phyloP scores from a whole-genome alignment of 2,888 invertebrate species.

The Agonopterix alstromeriana region DNA sequence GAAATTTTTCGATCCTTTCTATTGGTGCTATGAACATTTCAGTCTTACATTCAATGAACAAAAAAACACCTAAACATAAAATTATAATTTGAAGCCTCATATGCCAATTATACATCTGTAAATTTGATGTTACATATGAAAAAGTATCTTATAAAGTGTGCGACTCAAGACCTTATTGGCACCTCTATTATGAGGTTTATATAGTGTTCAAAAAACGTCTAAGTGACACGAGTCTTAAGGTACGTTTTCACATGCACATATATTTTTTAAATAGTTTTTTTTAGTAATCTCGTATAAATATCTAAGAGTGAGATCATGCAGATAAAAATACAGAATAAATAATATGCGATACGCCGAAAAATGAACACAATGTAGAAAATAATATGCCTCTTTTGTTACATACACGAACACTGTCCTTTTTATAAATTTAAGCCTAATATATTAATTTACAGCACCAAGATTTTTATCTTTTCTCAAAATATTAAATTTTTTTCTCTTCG shows the following conservation, averaged over 20 bases:
- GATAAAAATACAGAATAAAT: conserved; percentile 70
- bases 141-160: no score
- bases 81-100: conserved; percentile 70
- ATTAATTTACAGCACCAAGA: conserved; percentile 77
- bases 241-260: conserved; percentile 10
- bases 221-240: no score
- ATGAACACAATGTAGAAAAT: conserved; percentile 72
- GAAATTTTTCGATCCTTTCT: conserved; percentile 34
- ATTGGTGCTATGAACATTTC: conserved; percentile 65
- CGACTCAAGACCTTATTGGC: no score
- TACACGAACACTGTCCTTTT: conserved; percentile 69
- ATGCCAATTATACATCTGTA: conserved; percentile 67
- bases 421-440: conserved; percentile 76
- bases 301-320: conserved; percentile 74
- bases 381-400: conserved; percentile 74
- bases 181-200: no score
- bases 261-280: conserved; percentile 60
- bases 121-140: conserved; percentile 8
- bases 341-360: conserved; percentile 63
- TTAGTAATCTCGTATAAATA: conserved; percentile 75
- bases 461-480: conserved; percentile 75
- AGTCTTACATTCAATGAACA: conserved; percentile 63
- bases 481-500: conserved; percentile 64
- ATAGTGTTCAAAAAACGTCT: no score
- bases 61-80: conserved; percentile 53